Percentiles rank a stretch among this genome's conserved stretches.
Conservation (phyloP, 2,888 invertebrate genomes). For the Trichacis sp. region DNA sequence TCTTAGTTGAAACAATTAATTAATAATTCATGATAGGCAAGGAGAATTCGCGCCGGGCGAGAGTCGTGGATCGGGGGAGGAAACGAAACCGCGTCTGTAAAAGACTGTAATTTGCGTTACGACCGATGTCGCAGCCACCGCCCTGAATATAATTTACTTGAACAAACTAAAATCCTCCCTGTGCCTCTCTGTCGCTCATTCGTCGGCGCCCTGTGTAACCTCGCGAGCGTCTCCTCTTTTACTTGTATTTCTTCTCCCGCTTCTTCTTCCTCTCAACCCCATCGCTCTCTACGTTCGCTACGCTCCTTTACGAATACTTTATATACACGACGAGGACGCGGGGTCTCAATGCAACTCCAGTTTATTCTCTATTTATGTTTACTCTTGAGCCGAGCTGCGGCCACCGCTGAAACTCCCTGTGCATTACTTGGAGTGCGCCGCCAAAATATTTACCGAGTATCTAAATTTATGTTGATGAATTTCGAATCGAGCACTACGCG, state of each 20-base stretch:
- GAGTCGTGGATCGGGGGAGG: conserved; percentile 39
- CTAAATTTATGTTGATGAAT: conserved; percentile 17
- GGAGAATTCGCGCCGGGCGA: conserved; percentile 59
- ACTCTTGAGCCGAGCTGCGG: conserved; percentile 46
- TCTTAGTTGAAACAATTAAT: conserved; percentile 69
- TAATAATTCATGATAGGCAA: conserved; percentile 69
- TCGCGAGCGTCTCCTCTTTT: no score
- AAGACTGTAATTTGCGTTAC: conserved; percentile 67
- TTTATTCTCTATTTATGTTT: conserved; percentile 65
- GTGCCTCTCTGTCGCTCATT: conserved; percentile 20
- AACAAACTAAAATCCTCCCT: conserved; percentile 65
- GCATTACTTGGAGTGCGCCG: conserved; percentile 15
- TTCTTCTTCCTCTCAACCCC: conserved; percentile 41
- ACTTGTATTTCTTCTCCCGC: no score
- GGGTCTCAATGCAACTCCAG: conserved; percentile 52
- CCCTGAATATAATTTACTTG: conserved; percentile 69
- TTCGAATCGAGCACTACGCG: conserved; percentile 4
- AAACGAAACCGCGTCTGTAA: conserved; percentile 46
- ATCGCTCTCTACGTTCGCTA: conserved; percentile 43
- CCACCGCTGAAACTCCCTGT: conserved; percentile 23
- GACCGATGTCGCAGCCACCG: conserved; percentile 62
- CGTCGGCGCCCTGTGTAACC: conserved; percentile 24
- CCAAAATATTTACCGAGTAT: conserved; percentile 28
- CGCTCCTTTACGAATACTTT: conserved; percentile 65
- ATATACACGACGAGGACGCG: conserved; percentile 51